These are phyloP conservation scores for Rhea americana DNA, from an alignment of 2,113 vertebrate species.

Conservation along the genomic window DNA sequence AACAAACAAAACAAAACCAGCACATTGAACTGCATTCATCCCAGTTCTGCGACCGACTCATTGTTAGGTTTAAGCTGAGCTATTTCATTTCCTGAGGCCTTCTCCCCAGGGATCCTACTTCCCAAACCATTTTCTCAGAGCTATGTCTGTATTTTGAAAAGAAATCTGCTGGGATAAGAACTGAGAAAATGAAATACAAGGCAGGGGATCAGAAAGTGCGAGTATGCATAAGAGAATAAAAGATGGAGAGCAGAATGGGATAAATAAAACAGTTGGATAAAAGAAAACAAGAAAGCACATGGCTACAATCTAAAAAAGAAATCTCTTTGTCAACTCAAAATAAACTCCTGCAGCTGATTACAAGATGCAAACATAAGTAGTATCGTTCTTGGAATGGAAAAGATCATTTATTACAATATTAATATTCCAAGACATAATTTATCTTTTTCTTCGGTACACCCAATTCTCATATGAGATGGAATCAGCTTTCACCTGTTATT, in stretches of 20 bases:
- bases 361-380: slow-evolving; percentile 29
- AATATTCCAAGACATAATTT: slow-evolving; percentile 49
- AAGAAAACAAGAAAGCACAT: slow-evolving; percentile 52
- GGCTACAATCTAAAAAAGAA: slow-evolving; percentile 38
- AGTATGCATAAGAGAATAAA: slow-evolving; percentile 64
- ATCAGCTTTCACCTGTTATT: slow-evolving; percentile 20
- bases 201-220: slow-evolving; percentile 48
- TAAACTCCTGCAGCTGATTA: slow-evolving; percentile 57
- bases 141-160: slow-evolving; percentile 57
- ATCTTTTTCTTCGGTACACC: slow-evolving; percentile 35
- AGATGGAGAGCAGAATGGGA: slow-evolving; percentile 49
- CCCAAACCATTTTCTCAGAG: slow-evolving; percentile 67
- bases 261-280: slow-evolving; percentile 65
- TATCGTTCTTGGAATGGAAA: slow-evolving; percentile 41
- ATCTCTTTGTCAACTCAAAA: slow-evolving; percentile 41
- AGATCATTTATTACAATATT: slow-evolving; percentile 54
- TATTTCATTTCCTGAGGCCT: slow-evolving; percentile 62
- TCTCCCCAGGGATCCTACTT: slow-evolving; percentile 39
- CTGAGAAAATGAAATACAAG: slow-evolving; percentile 72
- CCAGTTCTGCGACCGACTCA: background rate
- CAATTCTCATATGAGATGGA: background rate
- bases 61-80: slow-evolving; percentile 55
- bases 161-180: slow-evolving; percentile 64
- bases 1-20: background rate
- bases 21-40: slow-evolving; percentile 11